Conservation (phyloP, 1,140 invertebrate species). For the Rhopalosiphum maidis region DNA sequence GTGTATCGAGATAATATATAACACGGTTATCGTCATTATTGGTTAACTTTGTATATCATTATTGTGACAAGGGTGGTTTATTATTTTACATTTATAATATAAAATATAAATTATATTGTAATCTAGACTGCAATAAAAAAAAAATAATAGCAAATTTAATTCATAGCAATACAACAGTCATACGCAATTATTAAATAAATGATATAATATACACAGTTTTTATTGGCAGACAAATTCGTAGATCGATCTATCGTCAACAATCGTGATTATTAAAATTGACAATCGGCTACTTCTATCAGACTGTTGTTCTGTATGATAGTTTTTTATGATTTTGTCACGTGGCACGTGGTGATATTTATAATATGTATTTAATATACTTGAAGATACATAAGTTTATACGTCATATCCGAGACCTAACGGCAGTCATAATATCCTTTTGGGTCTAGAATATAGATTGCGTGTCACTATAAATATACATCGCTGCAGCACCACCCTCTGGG, state of each 20-base stretch:
- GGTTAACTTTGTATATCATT: neutral
- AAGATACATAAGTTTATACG: neutral
- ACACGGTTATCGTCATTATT: neutral
- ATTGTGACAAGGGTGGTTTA: neutral
- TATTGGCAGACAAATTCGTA: neutral
- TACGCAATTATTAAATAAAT: neutral
- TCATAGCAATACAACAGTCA: neutral
- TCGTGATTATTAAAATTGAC: neutral
- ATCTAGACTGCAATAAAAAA: neutral
- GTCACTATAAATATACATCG: neutral
- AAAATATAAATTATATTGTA: neutral
- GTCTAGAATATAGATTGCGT: slow-evolving; percentile 2
- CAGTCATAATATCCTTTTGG: neutral
- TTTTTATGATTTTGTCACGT: neutral
- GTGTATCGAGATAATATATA: neutral
- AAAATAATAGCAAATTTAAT: neutral
- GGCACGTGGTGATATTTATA: neutral
- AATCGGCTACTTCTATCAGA: neutral
- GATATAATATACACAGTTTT: neutral
- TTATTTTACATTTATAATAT: neutral
- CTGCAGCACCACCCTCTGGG: neutral
- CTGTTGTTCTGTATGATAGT: neutral
- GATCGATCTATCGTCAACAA: neutral
- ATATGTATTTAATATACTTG: neutral
- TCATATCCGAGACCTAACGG: neutral